Conservation (phyloP, 2,888 invertebrate species). For the Oegoconia quadripuncta region DNA sequence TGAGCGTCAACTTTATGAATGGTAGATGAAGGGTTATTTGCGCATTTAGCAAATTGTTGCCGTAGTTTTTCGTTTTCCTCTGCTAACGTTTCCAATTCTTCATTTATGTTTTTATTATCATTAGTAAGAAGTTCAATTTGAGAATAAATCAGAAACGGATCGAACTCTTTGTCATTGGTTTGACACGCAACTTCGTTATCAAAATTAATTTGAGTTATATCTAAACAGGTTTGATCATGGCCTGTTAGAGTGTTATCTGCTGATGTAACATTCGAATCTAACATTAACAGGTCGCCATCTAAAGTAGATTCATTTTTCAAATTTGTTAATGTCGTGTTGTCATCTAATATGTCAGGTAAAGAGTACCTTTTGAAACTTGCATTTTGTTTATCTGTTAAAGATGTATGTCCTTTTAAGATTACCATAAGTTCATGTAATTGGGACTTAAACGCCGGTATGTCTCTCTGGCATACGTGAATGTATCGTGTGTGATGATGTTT, state of each 20-base stretch:
- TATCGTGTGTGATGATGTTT: conserved; percentile 62
- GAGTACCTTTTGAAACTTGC: conserved; percentile 52
- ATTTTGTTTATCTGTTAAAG: conserved; percentile 31
- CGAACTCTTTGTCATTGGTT: conserved; percentile 33
- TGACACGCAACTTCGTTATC: conserved; percentile 49
- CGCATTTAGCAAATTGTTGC: conserved; percentile 30
- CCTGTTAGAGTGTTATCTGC: conserved; percentile 54
- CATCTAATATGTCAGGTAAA: conserved; percentile 53
- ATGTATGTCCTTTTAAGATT: conserved; percentile 44
- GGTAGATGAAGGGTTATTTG: conserved; percentile 16
- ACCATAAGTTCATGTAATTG: conserved; percentile 50
- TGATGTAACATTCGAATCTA: conserved; percentile 63
- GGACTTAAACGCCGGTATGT: conserved; percentile 58
- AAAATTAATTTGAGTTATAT: conserved; percentile 44
- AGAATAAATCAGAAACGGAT: conserved; percentile 26
- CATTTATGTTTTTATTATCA: conserved; percentile 31
- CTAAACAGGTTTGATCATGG: conserved; percentile 58
- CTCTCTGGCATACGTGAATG: conserved; percentile 62
- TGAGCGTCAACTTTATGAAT: conserved; percentile 26
- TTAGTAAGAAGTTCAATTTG: conserved; percentile 31
- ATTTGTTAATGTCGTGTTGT: conserved; percentile 36
- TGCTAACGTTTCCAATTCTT: conserved; percentile 36
- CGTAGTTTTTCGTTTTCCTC: conserved; percentile 45
- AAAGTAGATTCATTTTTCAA: conserved; percentile 62
- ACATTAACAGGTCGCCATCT: conserved; percentile 65